A percentile compares a stretch with the other conserved stretches of the same genome.
Conservation (phyloP, 2,113 vertebrate species). For the Chaetops frenatus region DNA sequence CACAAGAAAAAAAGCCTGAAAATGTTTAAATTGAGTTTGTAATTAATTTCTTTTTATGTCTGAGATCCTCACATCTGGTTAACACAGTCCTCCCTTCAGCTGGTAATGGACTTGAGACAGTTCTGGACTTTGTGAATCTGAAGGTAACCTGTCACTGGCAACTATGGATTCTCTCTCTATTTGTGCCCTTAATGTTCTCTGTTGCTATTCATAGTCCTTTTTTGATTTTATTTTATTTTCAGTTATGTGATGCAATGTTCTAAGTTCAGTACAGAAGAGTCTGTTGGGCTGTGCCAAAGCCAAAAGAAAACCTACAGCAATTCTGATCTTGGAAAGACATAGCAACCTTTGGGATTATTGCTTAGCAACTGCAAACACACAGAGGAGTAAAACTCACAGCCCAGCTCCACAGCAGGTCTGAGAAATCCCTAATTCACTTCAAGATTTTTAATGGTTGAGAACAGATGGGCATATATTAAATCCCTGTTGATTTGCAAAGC, state of each 20-base stretch:
- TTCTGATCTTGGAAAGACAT: slow-evolving; percentile 14
- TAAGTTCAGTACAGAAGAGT: slow-evolving; percentile 14
- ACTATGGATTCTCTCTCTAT: neutral
- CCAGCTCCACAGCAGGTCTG: slow-evolving; percentile 14
- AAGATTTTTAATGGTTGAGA: slow-evolving; percentile 35
- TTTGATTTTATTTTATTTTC: neutral
- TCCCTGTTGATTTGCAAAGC: slow-evolving; percentile 23
- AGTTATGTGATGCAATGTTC: neutral
- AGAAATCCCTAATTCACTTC: slow-evolving; percentile 16
- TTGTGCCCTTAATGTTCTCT: neutral
- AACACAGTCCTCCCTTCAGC: neutral
- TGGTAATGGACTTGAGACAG: neutral
- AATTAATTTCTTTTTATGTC: slow-evolving; percentile 5
- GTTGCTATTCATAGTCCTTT: neutral
- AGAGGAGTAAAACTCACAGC: slow-evolving; percentile 29
- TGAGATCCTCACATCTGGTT: slow-evolving; percentile 2
- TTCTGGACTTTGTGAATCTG: neutral
- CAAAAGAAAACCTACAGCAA: slow-evolving; percentile 38
- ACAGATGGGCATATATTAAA: slow-evolving; percentile 38
- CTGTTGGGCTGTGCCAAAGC: slow-evolving; percentile 37
- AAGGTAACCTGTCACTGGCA: neutral
- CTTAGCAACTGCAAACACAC: slow-evolving; percentile 70
- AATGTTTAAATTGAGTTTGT: neutral
- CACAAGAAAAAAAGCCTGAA: neutral
- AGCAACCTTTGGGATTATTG: slow-evolving; percentile 61